Conservation (phyloP, 2,797 vertebrate species). For the Meda fulgida region DNA sequence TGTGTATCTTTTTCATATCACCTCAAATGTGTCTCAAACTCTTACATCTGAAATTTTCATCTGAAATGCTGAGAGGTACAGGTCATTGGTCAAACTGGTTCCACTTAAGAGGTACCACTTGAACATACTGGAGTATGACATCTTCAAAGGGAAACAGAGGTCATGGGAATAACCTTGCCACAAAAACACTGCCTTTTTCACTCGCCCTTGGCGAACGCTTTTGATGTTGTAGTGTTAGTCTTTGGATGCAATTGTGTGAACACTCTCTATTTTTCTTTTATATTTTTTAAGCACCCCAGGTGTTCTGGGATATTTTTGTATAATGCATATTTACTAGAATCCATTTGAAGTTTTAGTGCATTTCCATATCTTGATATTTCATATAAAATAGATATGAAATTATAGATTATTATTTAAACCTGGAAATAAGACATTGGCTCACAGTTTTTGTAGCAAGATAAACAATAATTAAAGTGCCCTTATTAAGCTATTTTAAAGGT, state of each 20-base stretch:
- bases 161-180: slow-evolving; percentile 71
- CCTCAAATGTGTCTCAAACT: neutral
- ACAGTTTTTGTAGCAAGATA: neutral
- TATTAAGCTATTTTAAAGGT: neutral
- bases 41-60: slow-evolving; percentile 34
- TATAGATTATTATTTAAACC: neutral
- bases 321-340: neutral
- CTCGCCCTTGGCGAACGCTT: slow-evolving; percentile 54
- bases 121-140: slow-evolving; percentile 65
- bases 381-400: neutral
- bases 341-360: neutral
- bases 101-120: slow-evolving; percentile 70
- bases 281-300: neutral
- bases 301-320: neutral
- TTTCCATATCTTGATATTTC: neutral
- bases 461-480: too few relatives aligned
- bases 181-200: slow-evolving; percentile 53
- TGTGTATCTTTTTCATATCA: slow-evolving; percentile 7
- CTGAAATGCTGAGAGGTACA: slow-evolving; percentile 33
- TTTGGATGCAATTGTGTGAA: slow-evolving; percentile 50
- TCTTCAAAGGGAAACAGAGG: slow-evolving; percentile 67
- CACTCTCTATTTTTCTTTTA: neutral
- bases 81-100: slow-evolving; percentile 70
- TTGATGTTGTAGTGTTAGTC: slow-evolving; percentile 65
- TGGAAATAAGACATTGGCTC: neutral